Evolutionary conservation across 1,140 invertebrate genomes (phyloP), one percentile per base, ranked within the genome.

Genomic region (Maconellicoccus hirsutus): DNA sequence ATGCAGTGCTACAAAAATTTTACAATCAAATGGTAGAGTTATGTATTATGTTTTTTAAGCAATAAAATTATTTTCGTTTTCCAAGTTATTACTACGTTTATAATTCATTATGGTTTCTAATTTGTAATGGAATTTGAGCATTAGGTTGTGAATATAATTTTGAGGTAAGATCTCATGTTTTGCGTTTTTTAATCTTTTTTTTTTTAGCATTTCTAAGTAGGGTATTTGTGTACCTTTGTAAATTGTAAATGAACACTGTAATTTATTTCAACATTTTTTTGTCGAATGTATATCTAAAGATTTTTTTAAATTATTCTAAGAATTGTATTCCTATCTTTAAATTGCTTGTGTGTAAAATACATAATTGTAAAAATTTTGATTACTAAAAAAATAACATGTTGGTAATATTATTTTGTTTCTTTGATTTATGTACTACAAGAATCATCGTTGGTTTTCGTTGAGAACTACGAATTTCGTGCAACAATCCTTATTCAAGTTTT

Each of bases 161-260:
- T 52, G 42, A 52, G 42, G 42, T 52, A 52, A 52, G 42, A 52
- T 52, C 42, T 52, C 42, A 52, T 33, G 42, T 52, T 52, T 52
- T 52, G 42, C n/a, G 42, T 52, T 14, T 52, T 52, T 52, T 33
- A 33, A 3, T 33, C 12, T 33, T 52, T 52, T 52, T 52, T 52
- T 52, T 16, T 52, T 52, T 3, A 52, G 2, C 16, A 19, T 52
- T 33, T 33, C 12, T 12, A 52, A 8, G 42, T 52, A 3, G 2
- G 42, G 42, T 52, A 52, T 52, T 52, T 52, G n/a, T 52, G 3
- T 52, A 52, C 42, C 16, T 16, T 52, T 33, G 42, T 52, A 52
- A 52, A 52, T 52, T 52, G 42, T 52, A 52, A 52, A 52, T 52
- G 42, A 52, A 52, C 42, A 52, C 42, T 52, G 42, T 52, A 52